Conservation (phyloP, 2,888 invertebrate species). For the Cryptophagus acutangulus region DNA sequence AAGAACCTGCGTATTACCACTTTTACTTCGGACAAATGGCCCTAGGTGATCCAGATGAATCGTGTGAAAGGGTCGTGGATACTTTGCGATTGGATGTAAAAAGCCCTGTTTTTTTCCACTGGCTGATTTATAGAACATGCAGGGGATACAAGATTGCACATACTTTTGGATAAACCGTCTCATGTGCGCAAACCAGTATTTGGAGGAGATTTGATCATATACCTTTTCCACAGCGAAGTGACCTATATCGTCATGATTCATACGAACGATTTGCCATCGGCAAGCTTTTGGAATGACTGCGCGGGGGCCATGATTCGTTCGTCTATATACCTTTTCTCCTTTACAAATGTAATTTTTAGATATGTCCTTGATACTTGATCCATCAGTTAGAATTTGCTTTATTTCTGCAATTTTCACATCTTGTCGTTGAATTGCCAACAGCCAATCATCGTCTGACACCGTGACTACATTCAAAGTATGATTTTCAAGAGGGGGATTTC, state of each 20-base stretch:
- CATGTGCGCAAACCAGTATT: constrained; percentile 15
- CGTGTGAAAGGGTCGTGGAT: constrained; percentile 29
- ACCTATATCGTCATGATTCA: constrained; percentile 29
- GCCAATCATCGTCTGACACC: constrained; percentile 1
- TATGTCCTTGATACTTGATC: too few species aligned
- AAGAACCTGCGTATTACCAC: constrained; percentile 24
- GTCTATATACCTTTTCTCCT: constrained; percentile 2
- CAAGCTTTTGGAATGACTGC: constrained; percentile 7
- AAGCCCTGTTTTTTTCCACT: constrained; percentile 15
- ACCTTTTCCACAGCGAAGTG: constrained; percentile 31
- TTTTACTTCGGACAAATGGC: constrained; percentile 27
- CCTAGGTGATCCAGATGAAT: constrained; percentile 33
- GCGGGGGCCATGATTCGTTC: neutral
- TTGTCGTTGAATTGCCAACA: neutral
- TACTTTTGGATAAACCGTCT: constrained; percentile 13
- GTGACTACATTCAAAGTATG: neutral
- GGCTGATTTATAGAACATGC: constrained; percentile 27
- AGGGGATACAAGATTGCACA: constrained; percentile 22
- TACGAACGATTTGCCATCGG: constrained; percentile 10
- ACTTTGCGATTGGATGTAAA: constrained; percentile 22
- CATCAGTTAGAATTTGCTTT: too few species aligned
- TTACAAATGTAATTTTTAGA: too few species aligned
- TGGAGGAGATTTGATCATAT: neutral
- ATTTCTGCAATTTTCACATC: too few species aligned
- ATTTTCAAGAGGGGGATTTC: constrained; percentile 15